Evolutionary conservation across 2,113 vertebrate genomes (phyloP), one percentile per base, ranked within the genome.

Genomic region (Echinops telfairi): DNA sequence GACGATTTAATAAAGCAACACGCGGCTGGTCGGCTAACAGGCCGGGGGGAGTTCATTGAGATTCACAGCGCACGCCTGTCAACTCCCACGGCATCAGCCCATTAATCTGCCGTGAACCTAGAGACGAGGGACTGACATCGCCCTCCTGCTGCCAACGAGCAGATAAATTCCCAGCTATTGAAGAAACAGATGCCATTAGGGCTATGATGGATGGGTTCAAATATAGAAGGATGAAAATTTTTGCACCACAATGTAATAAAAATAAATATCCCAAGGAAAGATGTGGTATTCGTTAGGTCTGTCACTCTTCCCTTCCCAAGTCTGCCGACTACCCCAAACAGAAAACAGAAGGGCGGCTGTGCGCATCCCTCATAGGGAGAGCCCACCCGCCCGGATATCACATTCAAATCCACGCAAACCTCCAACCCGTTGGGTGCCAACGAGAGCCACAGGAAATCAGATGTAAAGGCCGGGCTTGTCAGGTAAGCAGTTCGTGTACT

Each of bases 261-360:
- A 96, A 95, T 96, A 95, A 95, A 94, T 92, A 95, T 86, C 66
- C 38, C 81, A 95, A 89, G 79, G 71, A 88, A 73, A 94, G 62
- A 33, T 23, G 60, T 0, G 0, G 29, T 60, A 83, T 95, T 62
- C 22, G 0, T 94, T 90, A 43, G 2, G 2, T 36, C 40, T 77
- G 92, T 66, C 77, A 23, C 47, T 17, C 53, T 23, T 90, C 83
- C 79, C 47, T 81, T 58, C 36, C 78, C 62, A 47, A 66, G 83
- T 14, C 90, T 77, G 90, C 60, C 53, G 2, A 33, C 85, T 68
- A 60, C 92, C 95, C 60, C 0, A 43, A 47, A 77, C 40, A 64
- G 83, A 62, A 89, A 94, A 95, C 31, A 17, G 92, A 90, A 73
- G 16, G 68, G 53, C 57, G 0, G 7, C 31, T 1, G 0, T n/a